These are phyloP conservation scores for Amphipoea lucens DNA, from an alignment of 2,888 invertebrate species.

Conservation along the genomic window DNA sequence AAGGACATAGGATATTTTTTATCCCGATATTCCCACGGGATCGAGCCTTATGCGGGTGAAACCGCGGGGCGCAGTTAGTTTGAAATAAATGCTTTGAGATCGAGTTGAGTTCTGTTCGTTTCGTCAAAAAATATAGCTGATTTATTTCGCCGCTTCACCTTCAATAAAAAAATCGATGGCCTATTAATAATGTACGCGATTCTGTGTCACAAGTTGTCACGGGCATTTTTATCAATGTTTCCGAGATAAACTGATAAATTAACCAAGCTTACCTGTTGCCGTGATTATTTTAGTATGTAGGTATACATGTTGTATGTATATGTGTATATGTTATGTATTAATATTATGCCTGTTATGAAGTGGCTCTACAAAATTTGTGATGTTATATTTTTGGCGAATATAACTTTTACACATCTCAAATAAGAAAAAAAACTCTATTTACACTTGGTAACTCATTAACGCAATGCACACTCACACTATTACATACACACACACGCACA, in stretches of 20 bases:
- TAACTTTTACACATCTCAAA: no score
- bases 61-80: no score
- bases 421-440: no score
- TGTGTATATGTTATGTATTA: not conserved
- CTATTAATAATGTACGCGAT: conserved; percentile 36
- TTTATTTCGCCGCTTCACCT: not conserved
- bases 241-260: conserved; percentile 56
- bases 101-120: not conserved
- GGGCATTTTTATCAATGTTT: conserved; percentile 48
- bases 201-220: conserved; percentile 47
- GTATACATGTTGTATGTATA: no score
- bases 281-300: conserved; percentile 25
- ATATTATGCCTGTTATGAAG: conserved; percentile 5
- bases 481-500: no score
- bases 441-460: no score
- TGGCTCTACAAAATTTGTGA: not conserved
- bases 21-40: no score
- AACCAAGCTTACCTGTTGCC: conserved; percentile 20
- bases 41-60: no score
- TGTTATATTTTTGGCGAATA: not conserved
- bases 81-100: no score
- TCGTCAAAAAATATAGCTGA: not conserved
- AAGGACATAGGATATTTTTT: no score
- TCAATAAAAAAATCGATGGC: conserved; percentile 52
- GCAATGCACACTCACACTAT: no score